Conservation (phyloP, 2,797 vertebrate genomes). For the Galagoides demidoff region DNA sequence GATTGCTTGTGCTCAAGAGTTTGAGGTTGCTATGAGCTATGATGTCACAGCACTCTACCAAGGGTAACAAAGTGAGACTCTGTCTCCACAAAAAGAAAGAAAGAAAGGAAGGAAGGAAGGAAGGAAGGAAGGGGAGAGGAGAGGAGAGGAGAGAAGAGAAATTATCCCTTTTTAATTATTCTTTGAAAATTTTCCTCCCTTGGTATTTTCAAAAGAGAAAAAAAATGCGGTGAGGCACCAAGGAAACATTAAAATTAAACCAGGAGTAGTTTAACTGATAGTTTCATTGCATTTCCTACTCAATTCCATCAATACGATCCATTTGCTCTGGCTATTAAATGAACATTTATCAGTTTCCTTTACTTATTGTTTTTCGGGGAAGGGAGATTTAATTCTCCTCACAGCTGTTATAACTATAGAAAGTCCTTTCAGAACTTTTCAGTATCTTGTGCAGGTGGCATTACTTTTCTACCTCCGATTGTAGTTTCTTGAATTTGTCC, state of each 20-base stretch:
- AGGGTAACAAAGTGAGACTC: too few species aligned
- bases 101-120: too few species aligned
- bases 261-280: neutral
- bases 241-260: constrained; percentile 27
- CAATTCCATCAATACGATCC: neutral
- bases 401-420: neutral
- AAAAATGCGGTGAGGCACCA: neutral
- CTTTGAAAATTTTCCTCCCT: neutral
- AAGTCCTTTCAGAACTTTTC: constrained; percentile 35
- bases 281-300: neutral
- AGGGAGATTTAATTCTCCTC: neutral
- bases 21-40: too few species aligned
- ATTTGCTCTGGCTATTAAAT: constrained; percentile 2
- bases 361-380: neutral
- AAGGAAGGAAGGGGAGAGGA: too few species aligned
- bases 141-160: neutral
- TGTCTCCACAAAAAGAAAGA: too few species aligned
- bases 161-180: neutral
- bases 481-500: constrained; percentile 50
- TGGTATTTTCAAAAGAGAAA: constrained; percentile 9
- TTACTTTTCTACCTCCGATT: constrained; percentile 35
- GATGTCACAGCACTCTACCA: too few species aligned
- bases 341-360: constrained; percentile 20
- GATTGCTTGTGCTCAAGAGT: too few species aligned
- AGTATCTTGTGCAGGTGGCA: constrained; percentile 28